These are phyloP conservation scores for Thalpophila matura DNA, from an alignment of 2,888 invertebrate genomes.

Conservation along the genomic window DNA sequence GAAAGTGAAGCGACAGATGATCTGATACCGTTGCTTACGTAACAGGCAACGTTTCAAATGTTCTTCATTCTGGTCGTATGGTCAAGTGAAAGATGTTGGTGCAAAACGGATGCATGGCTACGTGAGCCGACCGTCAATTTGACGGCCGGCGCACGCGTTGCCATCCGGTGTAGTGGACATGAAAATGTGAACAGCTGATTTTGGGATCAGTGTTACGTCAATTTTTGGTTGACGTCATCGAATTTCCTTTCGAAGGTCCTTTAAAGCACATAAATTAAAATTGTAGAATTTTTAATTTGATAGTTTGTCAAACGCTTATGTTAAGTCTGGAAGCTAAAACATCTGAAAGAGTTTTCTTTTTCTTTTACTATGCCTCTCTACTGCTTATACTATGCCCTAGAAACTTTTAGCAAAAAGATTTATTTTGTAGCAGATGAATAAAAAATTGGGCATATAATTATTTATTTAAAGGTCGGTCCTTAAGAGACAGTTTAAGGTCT, in stretches of 20 bases:
- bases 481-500: no score
- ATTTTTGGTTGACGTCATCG: slow-evolving; percentile 29
- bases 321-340: not conserved
- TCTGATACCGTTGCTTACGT: slow-evolving; percentile 80
- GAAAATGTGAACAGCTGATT: slow-evolving; percentile 55
- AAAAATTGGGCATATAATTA: no score
- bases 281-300: not conserved
- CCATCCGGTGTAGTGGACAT: slow-evolving; percentile 46
- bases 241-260: slow-evolving; percentile 10
- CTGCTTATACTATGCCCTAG: no score
- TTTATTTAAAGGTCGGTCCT: no score
- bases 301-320: not conserved
- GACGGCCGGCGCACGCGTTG: slow-evolving; percentile 33
- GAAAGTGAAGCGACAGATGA: slow-evolving; percentile 81
- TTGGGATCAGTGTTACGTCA: slow-evolving; percentile 51
- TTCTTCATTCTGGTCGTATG: slow-evolving; percentile 80
- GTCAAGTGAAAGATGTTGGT: slow-evolving; percentile 86
- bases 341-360: not conserved
- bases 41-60: slow-evolving; percentile 82
- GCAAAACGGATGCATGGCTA: slow-evolving; percentile 83
- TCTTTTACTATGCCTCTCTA: no score
- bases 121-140: slow-evolving; percentile 69
- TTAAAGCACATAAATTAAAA: no score
- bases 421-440: no score
- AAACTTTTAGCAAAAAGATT: no score